Evolutionary conservation across 1,140 invertebrate genomes (phyloP).

Genomic region (Homalodisca vitripennis): DNA sequence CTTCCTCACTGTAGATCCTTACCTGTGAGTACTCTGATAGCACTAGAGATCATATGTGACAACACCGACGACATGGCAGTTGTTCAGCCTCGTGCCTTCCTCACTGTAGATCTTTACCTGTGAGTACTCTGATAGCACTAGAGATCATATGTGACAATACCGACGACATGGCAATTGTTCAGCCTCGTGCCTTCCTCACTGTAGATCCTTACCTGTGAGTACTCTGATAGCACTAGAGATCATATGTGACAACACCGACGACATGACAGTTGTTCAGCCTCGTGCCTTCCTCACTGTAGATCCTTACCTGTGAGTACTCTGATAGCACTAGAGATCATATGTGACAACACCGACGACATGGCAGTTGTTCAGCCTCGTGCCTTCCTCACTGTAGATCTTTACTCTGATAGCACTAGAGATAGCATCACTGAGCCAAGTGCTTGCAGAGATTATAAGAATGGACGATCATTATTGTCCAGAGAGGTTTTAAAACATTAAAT

Average conservation of each 20-base stretch:
- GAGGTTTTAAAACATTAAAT: too few relatives aligned
- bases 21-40: slow-evolving; percentile 62
- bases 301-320: slow-evolving; percentile 61
- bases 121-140: too few relatives aligned
- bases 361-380: slow-evolving; percentile 63
- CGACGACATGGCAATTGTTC: too few relatives aligned
- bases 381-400: slow-evolving; percentile 60
- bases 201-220: too few relatives aligned
- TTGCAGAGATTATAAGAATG: too few relatives aligned
- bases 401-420: too few relatives aligned
- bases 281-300: slow-evolving; percentile 62
- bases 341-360: slow-evolving; percentile 65
- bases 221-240: too few relatives aligned
- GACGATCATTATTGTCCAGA: too few relatives aligned
- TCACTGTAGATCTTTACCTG: slow-evolving; percentile 60
- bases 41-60: slow-evolving; percentile 73
- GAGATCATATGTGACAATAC: too few relatives aligned
- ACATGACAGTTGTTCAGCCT: slow-evolving; percentile 60
- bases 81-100: slow-evolving; percentile 66
- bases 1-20: slow-evolving; percentile 60
- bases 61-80: slow-evolving; percentile 61
- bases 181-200: too few relatives aligned
- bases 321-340: too few relatives aligned
- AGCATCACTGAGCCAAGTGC: too few relatives aligned
- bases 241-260: slow-evolving; percentile 70